Base-by-base conservation (phyloP, 1,140 invertebrate species). In the Tetragonula clypearis region DNA sequence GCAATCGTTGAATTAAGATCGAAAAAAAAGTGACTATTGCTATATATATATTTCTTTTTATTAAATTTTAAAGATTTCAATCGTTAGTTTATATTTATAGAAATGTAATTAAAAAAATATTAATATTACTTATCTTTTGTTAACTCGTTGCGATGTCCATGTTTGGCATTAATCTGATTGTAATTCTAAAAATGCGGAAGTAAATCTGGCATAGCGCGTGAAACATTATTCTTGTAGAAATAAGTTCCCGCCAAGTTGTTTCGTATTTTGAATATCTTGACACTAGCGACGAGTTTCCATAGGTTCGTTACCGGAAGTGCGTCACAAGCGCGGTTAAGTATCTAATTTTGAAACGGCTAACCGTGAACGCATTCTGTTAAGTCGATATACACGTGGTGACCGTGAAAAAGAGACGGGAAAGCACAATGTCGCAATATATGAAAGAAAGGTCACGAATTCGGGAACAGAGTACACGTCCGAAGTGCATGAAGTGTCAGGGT, bases 391-490 rank as follows among this genome's bases (percentile, higher is more conserved):
- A 75, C 35, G 69, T 11, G 41, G 9, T 60, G 68, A 76, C 76
- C 69, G 60, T 81, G 83, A 88, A 85, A 87, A 30, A 6, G 26
- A 49, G 9, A 17, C n/a, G 82, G 76, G 77, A 87, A 74, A 56
- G 68, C 3, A 53, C 3, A 56, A 41, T 73, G 71, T 80, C 66
- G 78, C 19, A 71, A 66, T 30, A 74, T 23, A 56, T 72, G 17
- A 71, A 68, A 41, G 41, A 88, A 88, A 86, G 90, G 88, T 91
- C 83, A 74, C 78, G 88, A 90, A 86, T 90, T 88, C 84, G 79
- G 62, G n/a, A 73, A 79, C 72, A 76, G 84, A 72, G 71, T 66
- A 71, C 49, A 21, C 30, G 17, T 79, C 69, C 72, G 83, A 76
- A 75, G 74, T 86, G 71, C 58, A 69, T 17, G 76, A 74, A 85